Evolutionary conservation across 2,888 invertebrate species (phyloP).

Genomic region (Boloria euphrosyne): DNA sequence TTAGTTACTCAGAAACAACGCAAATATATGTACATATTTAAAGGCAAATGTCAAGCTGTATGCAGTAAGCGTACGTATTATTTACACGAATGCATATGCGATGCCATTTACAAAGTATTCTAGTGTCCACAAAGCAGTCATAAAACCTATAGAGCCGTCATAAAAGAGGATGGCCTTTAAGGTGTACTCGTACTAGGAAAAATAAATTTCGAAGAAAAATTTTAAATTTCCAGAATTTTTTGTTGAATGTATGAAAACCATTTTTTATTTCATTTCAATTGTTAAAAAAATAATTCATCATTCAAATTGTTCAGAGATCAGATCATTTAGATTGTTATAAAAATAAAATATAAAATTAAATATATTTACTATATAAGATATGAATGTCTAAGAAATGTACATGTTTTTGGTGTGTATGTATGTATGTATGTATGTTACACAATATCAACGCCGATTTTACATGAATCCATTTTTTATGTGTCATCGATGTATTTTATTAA

Average conservation of each 20-base stretch:
- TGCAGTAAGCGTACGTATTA: conserved; percentile 11
- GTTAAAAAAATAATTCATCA: no score
- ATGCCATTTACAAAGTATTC: conserved; percentile 30
- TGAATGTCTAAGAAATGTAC: no score
- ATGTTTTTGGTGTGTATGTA: no score
- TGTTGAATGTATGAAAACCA: background rate
- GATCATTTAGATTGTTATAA: no score
- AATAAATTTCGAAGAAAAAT: background rate
- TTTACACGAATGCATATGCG: conserved; percentile 12
- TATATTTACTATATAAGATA: no score
- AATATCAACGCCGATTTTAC: no score
- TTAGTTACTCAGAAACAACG: background rate
- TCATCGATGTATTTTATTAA: no score
- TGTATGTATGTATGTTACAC: no score
- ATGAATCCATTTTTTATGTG: no score
- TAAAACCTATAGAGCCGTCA: conserved; percentile 36
- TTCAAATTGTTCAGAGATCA: no score
- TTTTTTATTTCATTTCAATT: no score
- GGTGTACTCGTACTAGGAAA: conserved; percentile 15
- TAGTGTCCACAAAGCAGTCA: conserved; percentile 35
- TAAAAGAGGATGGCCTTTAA: conserved; percentile 33
- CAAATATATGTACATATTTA: conserved; percentile 3
- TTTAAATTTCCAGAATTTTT: background rate
- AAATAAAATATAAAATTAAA: no score
- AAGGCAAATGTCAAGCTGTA: conserved; percentile 11